phyloP scores from a whole-genome alignment of 1,140 invertebrate genomes.

The Drosophila parabipectinata region DNA sequence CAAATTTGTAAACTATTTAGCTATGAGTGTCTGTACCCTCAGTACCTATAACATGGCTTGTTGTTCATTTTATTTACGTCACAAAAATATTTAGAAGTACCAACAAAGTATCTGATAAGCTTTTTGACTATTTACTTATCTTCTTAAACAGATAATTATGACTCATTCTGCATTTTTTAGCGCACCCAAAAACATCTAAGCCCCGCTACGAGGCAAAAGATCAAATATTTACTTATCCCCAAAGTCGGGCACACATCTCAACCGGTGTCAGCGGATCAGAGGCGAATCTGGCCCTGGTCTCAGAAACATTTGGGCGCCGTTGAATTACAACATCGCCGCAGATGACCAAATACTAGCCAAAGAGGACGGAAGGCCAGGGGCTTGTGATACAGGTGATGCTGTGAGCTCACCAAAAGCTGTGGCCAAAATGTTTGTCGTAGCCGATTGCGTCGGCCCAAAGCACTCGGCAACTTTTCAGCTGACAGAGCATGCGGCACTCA shows the following conservation, averaged over 20 bases:
- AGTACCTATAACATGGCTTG: not conserved
- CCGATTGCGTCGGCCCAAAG: slow-evolving; percentile 45
- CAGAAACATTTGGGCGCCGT: slow-evolving; percentile 31
- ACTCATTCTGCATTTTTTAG: slow-evolving; percentile 2
- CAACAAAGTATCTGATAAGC: not conserved
- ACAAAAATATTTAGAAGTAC: too few species aligned
- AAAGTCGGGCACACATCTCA: slow-evolving; percentile 17
- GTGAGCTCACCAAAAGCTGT: slow-evolving; percentile 43
- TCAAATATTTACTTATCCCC: slow-evolving; percentile 56
- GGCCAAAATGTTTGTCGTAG: slow-evolving; percentile 44
- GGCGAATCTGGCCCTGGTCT: slow-evolving; percentile 40
- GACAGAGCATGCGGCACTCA: slow-evolving; percentile 15
- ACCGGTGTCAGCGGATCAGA: slow-evolving; percentile 23
- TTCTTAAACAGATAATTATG: not conserved
- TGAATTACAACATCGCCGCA: slow-evolving; percentile 34
- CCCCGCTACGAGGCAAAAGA: slow-evolving; percentile 21
- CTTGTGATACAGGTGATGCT: slow-evolving; percentile 13
- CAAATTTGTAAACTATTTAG: slow-evolving; percentile 5
- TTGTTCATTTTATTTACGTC: too few species aligned
- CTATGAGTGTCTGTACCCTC: not conserved
- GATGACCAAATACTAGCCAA: slow-evolving; percentile 3
- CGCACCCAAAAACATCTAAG: slow-evolving; percentile 14
- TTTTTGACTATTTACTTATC: not conserved
- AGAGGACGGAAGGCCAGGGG: slow-evolving; percentile 2
- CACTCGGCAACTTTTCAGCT: slow-evolving; percentile 47